Conservation (phyloP, 2,888 invertebrate genomes). For the Calameuta filiformis region DNA sequence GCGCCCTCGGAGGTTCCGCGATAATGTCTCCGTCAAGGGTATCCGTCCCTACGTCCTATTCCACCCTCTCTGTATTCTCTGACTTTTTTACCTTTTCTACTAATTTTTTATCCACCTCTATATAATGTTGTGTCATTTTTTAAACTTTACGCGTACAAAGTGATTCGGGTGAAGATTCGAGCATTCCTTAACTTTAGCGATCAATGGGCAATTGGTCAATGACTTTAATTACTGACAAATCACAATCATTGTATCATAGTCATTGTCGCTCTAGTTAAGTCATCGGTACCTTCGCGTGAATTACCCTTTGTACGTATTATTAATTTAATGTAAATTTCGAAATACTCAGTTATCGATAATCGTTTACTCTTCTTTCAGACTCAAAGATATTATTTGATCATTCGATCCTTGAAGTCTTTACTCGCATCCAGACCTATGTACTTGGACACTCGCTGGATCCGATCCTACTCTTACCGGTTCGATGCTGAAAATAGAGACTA, state of each 20-base stretch:
- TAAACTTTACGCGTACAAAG: background rate
- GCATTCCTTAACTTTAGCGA: too few species aligned
- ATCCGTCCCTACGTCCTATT: background rate
- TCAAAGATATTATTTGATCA: background rate
- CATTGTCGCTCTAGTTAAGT: too few species aligned
- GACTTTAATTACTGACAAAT: too few species aligned
- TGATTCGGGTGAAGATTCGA: background rate
- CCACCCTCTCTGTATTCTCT: background rate
- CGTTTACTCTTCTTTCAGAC: background rate
- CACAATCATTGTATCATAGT: too few species aligned
- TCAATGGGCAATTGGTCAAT: too few species aligned
- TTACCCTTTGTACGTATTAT: background rate
- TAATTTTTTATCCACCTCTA: background rate
- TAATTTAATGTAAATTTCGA: background rate
- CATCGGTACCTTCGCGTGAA: too few species aligned
- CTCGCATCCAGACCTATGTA: background rate
- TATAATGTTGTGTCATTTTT: background rate
- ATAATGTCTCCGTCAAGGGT: constrained; percentile 20
- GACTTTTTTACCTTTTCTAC: background rate
- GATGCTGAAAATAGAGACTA: background rate
- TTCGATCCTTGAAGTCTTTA: background rate
- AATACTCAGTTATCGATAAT: background rate
- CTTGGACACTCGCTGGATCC: background rate
- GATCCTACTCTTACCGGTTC: background rate
- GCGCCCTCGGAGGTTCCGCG: constrained; percentile 27